phyloP scores from a whole-genome alignment of 2,113 vertebrate species.

The Acrocephalus kingi region DNA sequence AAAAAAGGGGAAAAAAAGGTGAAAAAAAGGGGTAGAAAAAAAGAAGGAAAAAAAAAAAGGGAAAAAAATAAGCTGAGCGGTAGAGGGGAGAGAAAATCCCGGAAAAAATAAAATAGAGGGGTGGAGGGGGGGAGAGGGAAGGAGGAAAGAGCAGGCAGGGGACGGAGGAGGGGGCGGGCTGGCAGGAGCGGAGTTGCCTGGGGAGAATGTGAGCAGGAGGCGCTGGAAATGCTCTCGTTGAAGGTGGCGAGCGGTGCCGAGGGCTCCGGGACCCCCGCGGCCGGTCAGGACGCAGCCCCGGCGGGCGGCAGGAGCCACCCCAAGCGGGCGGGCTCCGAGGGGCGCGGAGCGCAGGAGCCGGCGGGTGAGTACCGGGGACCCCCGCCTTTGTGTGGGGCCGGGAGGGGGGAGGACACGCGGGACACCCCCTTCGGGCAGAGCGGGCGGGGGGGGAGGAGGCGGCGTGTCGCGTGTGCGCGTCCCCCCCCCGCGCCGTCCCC shows the following conservation, averaged over 20 bases:
- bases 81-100: background rate
- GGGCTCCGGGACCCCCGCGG: constrained; percentile 76
- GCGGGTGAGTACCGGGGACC: constrained; percentile 57
- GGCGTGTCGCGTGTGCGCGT: background rate
- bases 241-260: constrained; percentile 77
- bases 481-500: constrained; percentile 57
- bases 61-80: background rate
- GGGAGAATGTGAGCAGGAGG: constrained; percentile 76
- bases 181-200: constrained; percentile 70
- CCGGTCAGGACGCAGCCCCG: constrained; percentile 48
- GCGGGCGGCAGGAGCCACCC: constrained; percentile 24
- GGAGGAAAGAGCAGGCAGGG: constrained; percentile 53
- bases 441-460: background rate
- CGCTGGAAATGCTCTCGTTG: constrained; percentile 81
- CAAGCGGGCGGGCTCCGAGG: constrained; percentile 16
- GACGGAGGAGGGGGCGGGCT: constrained; percentile 66
- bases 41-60: constrained; percentile 45
- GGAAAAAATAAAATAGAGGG: constrained; percentile 30
- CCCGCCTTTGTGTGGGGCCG: background rate
- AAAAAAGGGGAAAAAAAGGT: background rate
- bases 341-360: constrained; percentile 50
- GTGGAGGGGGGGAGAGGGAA: constrained; percentile 38
- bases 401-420: constrained; percentile 62
- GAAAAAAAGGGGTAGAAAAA: background rate
- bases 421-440: constrained; percentile 9